Evolutionary conservation across 2,113 vertebrate genomes (phyloP), one percentile per base, ranked within the genome.

Genomic region (Falco punctatus): DNA sequence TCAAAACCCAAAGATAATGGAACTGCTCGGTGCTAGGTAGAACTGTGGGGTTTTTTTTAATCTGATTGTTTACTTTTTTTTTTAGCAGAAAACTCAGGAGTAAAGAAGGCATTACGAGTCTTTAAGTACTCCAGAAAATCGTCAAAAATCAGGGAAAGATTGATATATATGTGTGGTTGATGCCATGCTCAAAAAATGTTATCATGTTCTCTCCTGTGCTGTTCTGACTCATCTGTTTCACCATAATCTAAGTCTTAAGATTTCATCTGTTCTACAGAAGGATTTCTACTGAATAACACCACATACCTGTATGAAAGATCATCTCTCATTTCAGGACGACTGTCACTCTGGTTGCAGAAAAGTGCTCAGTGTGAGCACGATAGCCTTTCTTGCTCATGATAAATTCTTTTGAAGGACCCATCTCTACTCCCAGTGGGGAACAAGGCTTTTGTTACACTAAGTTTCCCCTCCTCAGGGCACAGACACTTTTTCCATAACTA

Each of bases 381-480:
- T 3, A 95, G 80, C 17, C 62, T 82, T 92, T 80, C 75, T 58
- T 33, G 8, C 38, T 78, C 49, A 71, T 75, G 42, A 18, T 21
- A 59, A 75, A 70, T 48, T 84, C 54, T 71, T 86, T 13, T 95
- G 81, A 93, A 94, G 93, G 67, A 90, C 30, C 19, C 38, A 69
- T 55, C 66, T 71, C 73, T 81, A 48, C 27, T 81, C 62, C 59
- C 67, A 57, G 13, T 30, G 70, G n/a, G 42, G n/a, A 94, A 58
- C 30, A 59, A 88, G 40, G 48, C 23, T 88, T 95, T 87, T 66
- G 54, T 46, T 62, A n/a, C 61, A 70, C 30, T 65, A 44, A 73
- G 35, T 83, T 73, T 72, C 91, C 57, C 69, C 94, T 95, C 59
- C 77, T 93, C 88, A 96, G 71, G 78, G 85, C 89, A 94, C 24